phyloP scores from a whole-genome alignment of 2,797 vertebrate genomes.

The Peromyscus eremicus region DNA sequence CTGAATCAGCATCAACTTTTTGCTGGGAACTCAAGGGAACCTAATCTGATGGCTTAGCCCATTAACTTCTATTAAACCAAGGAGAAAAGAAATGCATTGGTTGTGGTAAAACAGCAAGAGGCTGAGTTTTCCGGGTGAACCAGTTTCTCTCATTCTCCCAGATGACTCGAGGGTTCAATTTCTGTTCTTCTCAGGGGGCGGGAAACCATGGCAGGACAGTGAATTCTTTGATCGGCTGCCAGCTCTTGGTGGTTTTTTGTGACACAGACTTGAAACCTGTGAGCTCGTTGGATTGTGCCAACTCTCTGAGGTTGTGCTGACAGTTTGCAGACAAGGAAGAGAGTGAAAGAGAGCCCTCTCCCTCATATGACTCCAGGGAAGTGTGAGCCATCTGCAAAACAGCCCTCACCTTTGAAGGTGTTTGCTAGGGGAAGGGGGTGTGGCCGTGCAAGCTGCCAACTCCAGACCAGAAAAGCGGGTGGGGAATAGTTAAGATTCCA shows the following conservation, averaged over 20 bases:
- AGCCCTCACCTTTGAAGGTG: not conserved
- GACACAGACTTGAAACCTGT: not conserved
- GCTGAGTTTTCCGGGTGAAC: not conserved
- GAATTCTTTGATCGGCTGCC: not conserved
- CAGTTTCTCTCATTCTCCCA: not conserved
- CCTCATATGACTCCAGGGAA: not conserved
- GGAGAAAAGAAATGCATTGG: not conserved
- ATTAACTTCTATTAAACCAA: constrained; percentile 40
- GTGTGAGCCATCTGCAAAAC: not conserved
- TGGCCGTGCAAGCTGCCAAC: not conserved
- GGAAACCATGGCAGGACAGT: not conserved
- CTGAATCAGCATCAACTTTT: not conserved
- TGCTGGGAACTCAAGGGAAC: not conserved
- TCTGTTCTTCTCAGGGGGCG: not conserved
- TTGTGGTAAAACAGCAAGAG: not conserved
- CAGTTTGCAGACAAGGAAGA: not conserved
- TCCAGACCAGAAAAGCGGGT: not conserved
- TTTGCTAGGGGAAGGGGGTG: not conserved
- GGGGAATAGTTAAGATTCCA: constrained; percentile 38
- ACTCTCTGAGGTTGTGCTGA: not conserved
- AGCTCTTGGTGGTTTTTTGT: not conserved
- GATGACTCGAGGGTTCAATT: not conserved
- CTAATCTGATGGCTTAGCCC: not conserved
- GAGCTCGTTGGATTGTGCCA: not conserved
- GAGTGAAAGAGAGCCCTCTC: not conserved